Conservation (phyloP, 2,113 vertebrate genomes). For the Bombycilla garrulus region DNA sequence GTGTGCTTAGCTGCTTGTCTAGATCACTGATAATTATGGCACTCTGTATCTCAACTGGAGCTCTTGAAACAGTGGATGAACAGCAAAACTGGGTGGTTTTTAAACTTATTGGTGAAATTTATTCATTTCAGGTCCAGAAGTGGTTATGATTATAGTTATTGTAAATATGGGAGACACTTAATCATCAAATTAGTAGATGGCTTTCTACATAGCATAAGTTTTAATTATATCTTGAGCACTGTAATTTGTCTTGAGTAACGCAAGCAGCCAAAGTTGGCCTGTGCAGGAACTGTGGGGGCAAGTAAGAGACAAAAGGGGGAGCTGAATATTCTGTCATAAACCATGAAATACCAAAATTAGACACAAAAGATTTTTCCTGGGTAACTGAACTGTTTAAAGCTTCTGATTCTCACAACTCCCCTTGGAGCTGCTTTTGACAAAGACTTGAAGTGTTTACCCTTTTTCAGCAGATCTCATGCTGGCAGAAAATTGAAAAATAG, state of each 20-base stretch:
- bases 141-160: not conserved
- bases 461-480: not conserved
- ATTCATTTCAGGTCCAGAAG: not conserved
- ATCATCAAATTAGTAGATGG: not conserved
- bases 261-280: not conserved
- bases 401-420: not conserved
- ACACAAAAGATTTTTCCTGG: not conserved
- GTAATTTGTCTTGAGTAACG: constrained; percentile 3
- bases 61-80: not conserved
- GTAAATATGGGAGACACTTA: not conserved
- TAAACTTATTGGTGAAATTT: not conserved
- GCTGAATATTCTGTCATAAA: not conserved
- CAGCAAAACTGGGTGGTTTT: not conserved
- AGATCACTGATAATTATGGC: not conserved
- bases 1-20: not conserved
- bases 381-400: not conserved
- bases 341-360: not conserved
- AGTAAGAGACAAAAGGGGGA: not conserved
- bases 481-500: not conserved
- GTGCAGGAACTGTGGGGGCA: not conserved
- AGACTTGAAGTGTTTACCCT: not conserved
- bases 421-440: not conserved
- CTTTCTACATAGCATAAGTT: not conserved
- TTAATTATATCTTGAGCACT: constrained; percentile 19
- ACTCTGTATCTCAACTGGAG: not conserved